Base-by-base conservation (phyloP, 1,140 invertebrate species). In the Bombus soroeensis region DNA sequence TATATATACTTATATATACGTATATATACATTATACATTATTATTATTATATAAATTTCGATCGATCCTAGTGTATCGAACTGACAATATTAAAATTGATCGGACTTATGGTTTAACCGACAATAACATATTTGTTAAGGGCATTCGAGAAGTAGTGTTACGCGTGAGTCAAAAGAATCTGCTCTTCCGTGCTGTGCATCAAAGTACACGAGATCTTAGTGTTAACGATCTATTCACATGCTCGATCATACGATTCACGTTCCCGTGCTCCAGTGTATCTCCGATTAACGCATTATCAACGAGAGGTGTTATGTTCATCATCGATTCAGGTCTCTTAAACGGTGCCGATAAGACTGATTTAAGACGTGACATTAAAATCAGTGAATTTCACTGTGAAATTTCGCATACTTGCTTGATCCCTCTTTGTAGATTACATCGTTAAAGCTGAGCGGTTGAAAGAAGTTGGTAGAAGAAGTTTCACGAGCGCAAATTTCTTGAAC, bases 151-250 rank as follows among this genome's bases (percentile, higher is more conserved):
- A 86, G 72, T 89, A 89, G 72, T n/a, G 75, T 89, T 84, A 81
- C n/a, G 66, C 76, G 68, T 66, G 83, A 85, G 77, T 89, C 68
- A 83, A 89, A 90, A 78, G 71, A 85, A 88, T 89, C 86, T 85
- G 88, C 86, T 90, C 88, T 90, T 89, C 83, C 86, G 83, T 78
- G 85, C 37, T 88, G 57, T 85, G 78, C 85, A 85, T 83, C 85
- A 83, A 83, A 87, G 53, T 83, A 87, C 68, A 80, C 79, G 32
- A 78, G 75, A 90, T 15, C 72, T 72, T 76, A 78, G 62, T 32
- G 41, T 90, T 70, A 83, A 80, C 66, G 37, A 83, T 84, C 43
- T 39, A 62, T 47, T 34, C 64, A 53, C 73, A 71, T 37, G 43
- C 66, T 73, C 66, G 73, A 86, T 86, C 84, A 47, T 74, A 59